These are phyloP conservation scores for Melanocharis versteri DNA, from an alignment of 2,113 vertebrate species.

Conservation along the genomic window DNA sequence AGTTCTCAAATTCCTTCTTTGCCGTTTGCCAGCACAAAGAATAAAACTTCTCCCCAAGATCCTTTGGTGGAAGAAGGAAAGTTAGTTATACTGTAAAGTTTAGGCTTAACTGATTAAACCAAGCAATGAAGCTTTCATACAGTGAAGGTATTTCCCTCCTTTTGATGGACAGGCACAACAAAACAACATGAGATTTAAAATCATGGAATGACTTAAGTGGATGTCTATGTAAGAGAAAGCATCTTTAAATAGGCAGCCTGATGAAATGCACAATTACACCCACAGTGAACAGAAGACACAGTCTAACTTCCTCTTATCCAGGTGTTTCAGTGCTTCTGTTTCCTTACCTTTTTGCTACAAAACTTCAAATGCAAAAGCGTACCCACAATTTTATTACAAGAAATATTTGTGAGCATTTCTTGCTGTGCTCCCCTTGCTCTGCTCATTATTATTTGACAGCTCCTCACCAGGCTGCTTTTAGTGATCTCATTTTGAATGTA, in stretches of 20 bases:
- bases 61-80: neutral
- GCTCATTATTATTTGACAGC: neutral
- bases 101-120: neutral
- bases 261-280: neutral
- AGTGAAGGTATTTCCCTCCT: neutral
- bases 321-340: neutral
- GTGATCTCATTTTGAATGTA: neutral
- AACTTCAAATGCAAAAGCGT: neutral
- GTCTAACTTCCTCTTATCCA: neutral
- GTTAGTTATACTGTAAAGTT: neutral
- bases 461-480: neutral
- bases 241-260: neutral
- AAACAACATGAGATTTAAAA: neutral
- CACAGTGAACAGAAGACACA: neutral
- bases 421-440: neutral
- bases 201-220: neutral
- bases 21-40: neutral
- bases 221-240: neutral
- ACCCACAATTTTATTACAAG: neutral
- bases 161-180: neutral
- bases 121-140: neutral
- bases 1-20: neutral
- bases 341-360: neutral
- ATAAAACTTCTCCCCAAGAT: neutral
- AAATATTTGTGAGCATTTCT: neutral